Conservation (phyloP, 2,888 invertebrate genomes). For the Brenthis daphne region DNA sequence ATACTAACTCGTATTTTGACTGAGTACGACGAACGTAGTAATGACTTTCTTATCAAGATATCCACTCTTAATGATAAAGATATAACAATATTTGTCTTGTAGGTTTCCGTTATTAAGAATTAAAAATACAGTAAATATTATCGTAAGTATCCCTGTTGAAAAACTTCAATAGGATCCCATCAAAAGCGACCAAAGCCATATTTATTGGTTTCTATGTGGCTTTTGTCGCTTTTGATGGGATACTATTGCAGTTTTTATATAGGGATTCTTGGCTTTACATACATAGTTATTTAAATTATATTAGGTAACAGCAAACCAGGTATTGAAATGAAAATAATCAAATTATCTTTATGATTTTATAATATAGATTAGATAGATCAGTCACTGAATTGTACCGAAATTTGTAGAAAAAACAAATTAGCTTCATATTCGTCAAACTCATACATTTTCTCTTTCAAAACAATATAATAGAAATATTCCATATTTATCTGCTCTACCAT, state of each 20-base stretch:
- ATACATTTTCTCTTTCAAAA: background rate
- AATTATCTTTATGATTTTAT: slow-evolving; percentile 6
- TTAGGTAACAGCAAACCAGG: background rate
- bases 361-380: slow-evolving; percentile 20
- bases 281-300: too few species aligned
- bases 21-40: background rate
- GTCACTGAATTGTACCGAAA: slow-evolving; percentile 4
- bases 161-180: too few species aligned
- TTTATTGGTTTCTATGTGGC: too few species aligned
- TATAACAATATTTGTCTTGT: too few species aligned
- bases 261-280: too few species aligned
- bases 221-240: too few species aligned
- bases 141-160: too few species aligned
- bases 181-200: too few species aligned
- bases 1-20: background rate
- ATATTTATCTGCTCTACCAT: slow-evolving; percentile 5
- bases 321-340: slow-evolving; percentile 9
- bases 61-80: too few species aligned
- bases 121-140: too few species aligned
- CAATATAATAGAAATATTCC: slow-evolving; percentile 3
- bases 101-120: too few species aligned
- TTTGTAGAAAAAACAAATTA: background rate
- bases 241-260: too few species aligned
- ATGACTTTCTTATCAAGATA: background rate
- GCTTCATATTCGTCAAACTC: background rate